Percentiles rank a stretch among this genome's conserved stretches.
These are phyloP conservation scores for Ochotona princeps DNA, from an alignment of 2,113 vertebrate genomes.

Conservation along the genomic window DNA sequence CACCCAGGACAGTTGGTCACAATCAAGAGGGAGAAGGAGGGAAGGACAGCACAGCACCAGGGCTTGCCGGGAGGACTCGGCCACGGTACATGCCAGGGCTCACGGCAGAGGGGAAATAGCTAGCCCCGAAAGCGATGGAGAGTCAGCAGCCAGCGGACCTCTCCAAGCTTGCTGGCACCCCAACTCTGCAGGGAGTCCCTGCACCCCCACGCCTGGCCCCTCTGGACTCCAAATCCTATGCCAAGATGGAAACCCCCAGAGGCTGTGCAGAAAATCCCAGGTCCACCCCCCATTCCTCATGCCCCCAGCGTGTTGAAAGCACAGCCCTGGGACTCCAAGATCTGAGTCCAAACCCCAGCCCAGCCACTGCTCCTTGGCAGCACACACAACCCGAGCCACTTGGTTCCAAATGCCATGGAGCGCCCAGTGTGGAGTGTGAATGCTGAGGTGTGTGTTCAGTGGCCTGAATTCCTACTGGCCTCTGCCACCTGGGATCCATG, in stretches of 20 bases:
- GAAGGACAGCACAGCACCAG: no score
- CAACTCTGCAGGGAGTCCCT: accelerated
- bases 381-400: no score
- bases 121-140: neutral
- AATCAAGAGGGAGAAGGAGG: neutral
- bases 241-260: neutral
- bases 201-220: neutral
- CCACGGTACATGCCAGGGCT: neutral
- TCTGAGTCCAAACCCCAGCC: neutral
- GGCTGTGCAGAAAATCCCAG: neutral
- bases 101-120: conserved; percentile 11
- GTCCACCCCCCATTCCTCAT: no score
- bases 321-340: neutral
- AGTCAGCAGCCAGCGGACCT: neutral
- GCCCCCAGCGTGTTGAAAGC: neutral
- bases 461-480: neutral
- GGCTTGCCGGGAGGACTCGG: no score
- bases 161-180: neutral
- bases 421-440: no score
- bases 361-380: neutral
- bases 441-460: accelerated
- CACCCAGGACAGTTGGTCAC: no score
- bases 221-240: neutral
- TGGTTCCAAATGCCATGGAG: no score
- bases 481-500: neutral